These are phyloP conservation scores for Oreochromis grahami DNA, from an alignment of 2,797 vertebrate genomes.

Conservation along the genomic window DNA sequence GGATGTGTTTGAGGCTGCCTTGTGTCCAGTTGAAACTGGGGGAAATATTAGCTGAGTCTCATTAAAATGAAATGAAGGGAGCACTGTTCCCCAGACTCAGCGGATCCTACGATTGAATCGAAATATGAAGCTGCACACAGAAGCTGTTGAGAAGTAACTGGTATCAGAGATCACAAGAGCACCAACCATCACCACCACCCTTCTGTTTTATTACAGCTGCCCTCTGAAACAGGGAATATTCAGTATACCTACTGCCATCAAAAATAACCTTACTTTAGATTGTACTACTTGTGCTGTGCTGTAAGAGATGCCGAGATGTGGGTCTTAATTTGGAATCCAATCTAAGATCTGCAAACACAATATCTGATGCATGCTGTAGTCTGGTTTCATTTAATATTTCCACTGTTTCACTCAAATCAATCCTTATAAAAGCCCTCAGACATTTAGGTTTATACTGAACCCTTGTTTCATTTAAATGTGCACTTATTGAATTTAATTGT, in stretches of 20 bases:
- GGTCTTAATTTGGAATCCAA: not conserved
- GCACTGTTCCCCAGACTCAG: not conserved
- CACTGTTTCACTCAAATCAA: not conserved
- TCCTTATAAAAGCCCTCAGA: not conserved
- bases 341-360: not conserved
- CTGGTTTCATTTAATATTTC: not conserved
- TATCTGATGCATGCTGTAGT: not conserved
- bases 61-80: slow-evolving; percentile 34
- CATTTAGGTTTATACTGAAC: not conserved
- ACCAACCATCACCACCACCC: not conserved
- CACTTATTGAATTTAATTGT: not conserved
- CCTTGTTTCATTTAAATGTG: rapidly evolving
- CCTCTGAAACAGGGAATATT: not conserved
- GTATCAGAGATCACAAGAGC: not conserved
- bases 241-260: slow-evolving; percentile 7
- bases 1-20: slow-evolving; percentile 10
- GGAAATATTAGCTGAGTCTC: slow-evolving; percentile 29
- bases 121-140: not conserved
- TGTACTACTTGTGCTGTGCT: not conserved
- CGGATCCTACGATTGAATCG: not conserved
- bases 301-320: not conserved
- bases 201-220: not conserved
- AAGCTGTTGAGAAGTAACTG: not conserved
- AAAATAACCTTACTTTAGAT: slow-evolving; percentile 4
- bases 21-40: slow-evolving; percentile 15